Conservation (phyloP, 2,888 invertebrate species). For the Papilio protenor region DNA sequence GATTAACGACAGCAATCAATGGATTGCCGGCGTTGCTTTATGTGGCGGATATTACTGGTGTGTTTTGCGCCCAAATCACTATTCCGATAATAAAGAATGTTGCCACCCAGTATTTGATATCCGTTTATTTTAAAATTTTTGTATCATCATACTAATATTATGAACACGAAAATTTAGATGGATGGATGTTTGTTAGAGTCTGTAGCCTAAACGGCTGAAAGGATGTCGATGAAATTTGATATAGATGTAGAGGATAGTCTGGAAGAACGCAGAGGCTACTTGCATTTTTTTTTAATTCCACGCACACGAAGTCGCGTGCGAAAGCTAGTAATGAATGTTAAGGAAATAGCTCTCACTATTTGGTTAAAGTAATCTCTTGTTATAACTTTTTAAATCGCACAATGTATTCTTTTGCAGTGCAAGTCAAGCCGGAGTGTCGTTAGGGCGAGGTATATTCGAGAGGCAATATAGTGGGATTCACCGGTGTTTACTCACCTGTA, state of each 20-base stretch:
- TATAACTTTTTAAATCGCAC: not conserved
- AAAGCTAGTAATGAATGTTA: not conserved
- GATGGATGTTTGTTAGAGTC: no score
- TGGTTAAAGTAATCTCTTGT: not conserved
- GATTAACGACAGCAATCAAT: conserved; percentile 76
- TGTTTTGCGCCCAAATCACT: conserved; percentile 27
- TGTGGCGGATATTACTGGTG: conserved; percentile 43
- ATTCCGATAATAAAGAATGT: conserved; percentile 11
- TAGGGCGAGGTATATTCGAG: conserved; percentile 9
- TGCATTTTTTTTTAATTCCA: no score
- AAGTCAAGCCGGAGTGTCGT: conserved; percentile 21
- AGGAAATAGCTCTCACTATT: not conserved
- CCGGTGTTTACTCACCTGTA: conserved; percentile 41
- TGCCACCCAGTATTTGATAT: not conserved
- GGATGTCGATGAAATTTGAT: no score
- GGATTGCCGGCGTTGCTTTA: conserved; percentile 66
- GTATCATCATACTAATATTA: not conserved
- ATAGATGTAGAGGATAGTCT: no score
- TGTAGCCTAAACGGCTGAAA: no score
- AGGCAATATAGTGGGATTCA: conserved; percentile 42
- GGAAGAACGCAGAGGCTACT: no score
- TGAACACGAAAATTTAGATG: no score
- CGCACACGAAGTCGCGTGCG: no score
- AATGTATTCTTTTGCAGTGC: conserved; percentile 10
- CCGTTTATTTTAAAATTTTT: not conserved